Evolutionary conservation across 2,888 invertebrate genomes (phyloP).

Genomic region (Pyralis farinalis): DNA sequence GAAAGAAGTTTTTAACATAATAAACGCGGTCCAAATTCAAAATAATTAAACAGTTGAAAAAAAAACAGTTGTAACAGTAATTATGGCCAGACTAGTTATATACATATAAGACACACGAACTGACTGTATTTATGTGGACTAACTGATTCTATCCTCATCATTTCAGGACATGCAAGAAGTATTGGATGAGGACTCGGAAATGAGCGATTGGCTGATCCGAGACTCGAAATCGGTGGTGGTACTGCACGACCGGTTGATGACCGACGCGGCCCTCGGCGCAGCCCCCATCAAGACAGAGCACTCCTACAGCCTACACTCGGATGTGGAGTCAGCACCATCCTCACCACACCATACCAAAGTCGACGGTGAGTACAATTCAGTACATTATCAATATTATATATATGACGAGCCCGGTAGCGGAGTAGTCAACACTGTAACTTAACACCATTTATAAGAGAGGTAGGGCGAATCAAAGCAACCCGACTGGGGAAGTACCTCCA

Average conservation of each 20-base stretch:
- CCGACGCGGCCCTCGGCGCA: slow-evolving; percentile 91
- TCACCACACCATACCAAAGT: slow-evolving; percentile 87
- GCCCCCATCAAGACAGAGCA: slow-evolving; percentile 94
- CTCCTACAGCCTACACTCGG: slow-evolving; percentile 92
- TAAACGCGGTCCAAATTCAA: too few species aligned
- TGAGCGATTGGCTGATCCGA: slow-evolving; percentile 85
- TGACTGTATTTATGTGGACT: too few species aligned
- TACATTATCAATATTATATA: too few species aligned
- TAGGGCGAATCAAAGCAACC: too few species aligned
- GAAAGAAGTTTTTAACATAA: too few species aligned
- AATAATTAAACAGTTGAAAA: too few species aligned
- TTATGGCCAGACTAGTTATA: too few species aligned
- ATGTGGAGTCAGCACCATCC: slow-evolving; percentile 85
- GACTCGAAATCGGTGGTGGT: slow-evolving; percentile 87
- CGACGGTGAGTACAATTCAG: slow-evolving; percentile 77
- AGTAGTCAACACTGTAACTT: too few species aligned
- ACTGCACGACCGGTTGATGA: slow-evolving; percentile 93
- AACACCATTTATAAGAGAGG: too few species aligned
- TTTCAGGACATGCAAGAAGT: slow-evolving; percentile 85
- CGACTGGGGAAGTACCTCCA: too few species aligned
- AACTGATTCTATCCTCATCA: slow-evolving; percentile 16
- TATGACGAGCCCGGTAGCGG: neutral
- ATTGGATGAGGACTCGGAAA: slow-evolving; percentile 83
- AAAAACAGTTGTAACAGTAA: too few species aligned
- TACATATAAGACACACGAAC: too few species aligned